Conservation (phyloP, 92 coral and sea anemone genomes). For the Zoanthus sansibaricus region DNA sequence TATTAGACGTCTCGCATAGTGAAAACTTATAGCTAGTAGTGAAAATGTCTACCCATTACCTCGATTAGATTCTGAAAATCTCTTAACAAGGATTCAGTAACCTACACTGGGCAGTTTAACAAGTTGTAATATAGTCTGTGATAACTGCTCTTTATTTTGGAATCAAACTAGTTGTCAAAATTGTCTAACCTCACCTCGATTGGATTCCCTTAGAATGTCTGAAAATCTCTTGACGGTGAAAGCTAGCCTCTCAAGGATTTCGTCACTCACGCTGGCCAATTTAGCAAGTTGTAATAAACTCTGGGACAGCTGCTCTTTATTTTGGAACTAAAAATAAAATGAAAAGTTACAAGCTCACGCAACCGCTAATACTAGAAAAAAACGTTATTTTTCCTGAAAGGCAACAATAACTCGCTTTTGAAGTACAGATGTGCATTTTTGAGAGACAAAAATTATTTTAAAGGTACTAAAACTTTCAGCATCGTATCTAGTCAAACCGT, state of each 20-base stretch:
- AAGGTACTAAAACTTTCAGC: too few species aligned
- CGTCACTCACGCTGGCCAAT: neutral
- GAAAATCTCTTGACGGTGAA: slow-evolving; percentile 18
- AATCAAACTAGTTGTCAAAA: too few species aligned
- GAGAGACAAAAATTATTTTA: too few species aligned
- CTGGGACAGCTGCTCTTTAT: slow-evolving; percentile 18
- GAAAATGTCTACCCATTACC: too few species aligned
- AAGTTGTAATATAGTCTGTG: slow-evolving; percentile 11
- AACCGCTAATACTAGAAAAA: neutral
- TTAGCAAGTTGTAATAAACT: slow-evolving; percentile 14
- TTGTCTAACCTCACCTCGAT: slow-evolving; percentile 8
- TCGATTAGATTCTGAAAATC: neutral
- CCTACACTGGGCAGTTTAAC: neutral
- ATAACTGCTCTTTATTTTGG: too few species aligned
- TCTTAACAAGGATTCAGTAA: slow-evolving; percentile 5
- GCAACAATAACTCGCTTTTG: too few species aligned
- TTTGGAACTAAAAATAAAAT: neutral
- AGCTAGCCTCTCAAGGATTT: slow-evolving; percentile 21
- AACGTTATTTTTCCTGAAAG: neutral
- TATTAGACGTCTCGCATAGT: too few species aligned
- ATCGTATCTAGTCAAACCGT: too few species aligned
- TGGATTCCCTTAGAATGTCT: slow-evolving; percentile 20
- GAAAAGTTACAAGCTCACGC: too few species aligned
- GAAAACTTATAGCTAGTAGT: too few species aligned
- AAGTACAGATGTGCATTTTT: too few species aligned